These are phyloP conservation scores for Chloropsis cyanopogon DNA, from an alignment of 2,113 vertebrate species.

Conservation along the genomic window DNA sequence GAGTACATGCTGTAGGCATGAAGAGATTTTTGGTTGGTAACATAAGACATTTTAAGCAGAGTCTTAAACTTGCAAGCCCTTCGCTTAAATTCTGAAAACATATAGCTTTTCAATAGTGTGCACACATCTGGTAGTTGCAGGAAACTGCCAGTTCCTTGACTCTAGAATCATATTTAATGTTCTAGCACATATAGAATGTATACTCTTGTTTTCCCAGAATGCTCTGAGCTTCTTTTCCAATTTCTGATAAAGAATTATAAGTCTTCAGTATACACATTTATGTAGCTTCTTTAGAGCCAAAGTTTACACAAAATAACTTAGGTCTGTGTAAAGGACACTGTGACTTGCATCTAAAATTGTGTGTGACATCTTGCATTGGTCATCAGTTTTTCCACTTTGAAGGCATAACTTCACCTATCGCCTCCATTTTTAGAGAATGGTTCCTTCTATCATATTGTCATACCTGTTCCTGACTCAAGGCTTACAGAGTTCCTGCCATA, in stretches of 20 bases:
- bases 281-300: background rate
- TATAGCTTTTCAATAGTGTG: rapidly evolving
- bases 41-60: background rate
- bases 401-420: background rate
- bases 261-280: background rate
- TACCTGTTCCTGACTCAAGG: background rate
- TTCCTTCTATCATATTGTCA: background rate
- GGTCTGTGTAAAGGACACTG: background rate
- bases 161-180: background rate
- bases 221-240: background rate
- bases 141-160: background rate
- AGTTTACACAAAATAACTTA: background rate
- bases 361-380: background rate
- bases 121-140: background rate
- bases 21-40: background rate
- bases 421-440: background rate
- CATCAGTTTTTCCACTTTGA: background rate
- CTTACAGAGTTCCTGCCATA: background rate
- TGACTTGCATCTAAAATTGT: background rate
- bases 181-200: background rate
- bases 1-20: background rate
- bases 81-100: background rate
- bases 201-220: background rate
- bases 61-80: background rate
- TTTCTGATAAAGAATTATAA: background rate